These are phyloP conservation scores for Limnothrissa miodon DNA, from an alignment of 2,113 vertebrate genomes.

Conservation along the genomic window DNA sequence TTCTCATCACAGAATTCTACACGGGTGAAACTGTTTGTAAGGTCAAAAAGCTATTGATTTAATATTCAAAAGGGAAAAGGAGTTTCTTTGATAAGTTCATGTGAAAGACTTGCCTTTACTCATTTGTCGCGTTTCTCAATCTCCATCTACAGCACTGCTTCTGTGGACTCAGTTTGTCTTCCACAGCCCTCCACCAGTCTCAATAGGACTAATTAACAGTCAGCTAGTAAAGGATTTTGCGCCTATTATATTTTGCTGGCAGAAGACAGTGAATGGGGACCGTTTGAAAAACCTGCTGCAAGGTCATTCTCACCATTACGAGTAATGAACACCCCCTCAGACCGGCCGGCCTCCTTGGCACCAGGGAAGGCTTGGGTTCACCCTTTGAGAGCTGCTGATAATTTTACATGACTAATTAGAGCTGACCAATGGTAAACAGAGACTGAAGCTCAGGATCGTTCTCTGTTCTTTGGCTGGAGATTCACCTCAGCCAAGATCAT, in stretches of 20 bases:
- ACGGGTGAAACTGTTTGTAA: not conserved
- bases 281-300: conserved; percentile 14
- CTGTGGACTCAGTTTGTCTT: conserved; percentile 30
- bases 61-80: conserved; percentile 31
- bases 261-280: conserved; percentile 8
- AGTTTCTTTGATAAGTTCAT: conserved; percentile 44
- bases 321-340: conserved; percentile 53
- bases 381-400: conserved; percentile 54
- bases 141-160: not conserved
- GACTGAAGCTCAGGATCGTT: not conserved
- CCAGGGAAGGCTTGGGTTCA: conserved; percentile 35
- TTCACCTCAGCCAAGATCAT: not conserved
- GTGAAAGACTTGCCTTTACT: not conserved
- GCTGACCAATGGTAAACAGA: conserved; percentile 51
- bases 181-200: not conserved
- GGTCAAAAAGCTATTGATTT: not conserved
- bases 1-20: not conserved
- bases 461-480: not conserved
- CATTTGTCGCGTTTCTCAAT: conserved; percentile 15
- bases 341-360: conserved; percentile 42
- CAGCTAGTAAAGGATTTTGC: conserved; percentile 16
- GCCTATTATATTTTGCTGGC: not conserved
- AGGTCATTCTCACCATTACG: conserved; percentile 37
- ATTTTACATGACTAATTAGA: conserved; percentile 62
- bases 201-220: conserved; percentile 25